Evolutionary conservation across 2,888 invertebrate species (phyloP).

Genomic region (Schizotus pectinicornis): DNA sequence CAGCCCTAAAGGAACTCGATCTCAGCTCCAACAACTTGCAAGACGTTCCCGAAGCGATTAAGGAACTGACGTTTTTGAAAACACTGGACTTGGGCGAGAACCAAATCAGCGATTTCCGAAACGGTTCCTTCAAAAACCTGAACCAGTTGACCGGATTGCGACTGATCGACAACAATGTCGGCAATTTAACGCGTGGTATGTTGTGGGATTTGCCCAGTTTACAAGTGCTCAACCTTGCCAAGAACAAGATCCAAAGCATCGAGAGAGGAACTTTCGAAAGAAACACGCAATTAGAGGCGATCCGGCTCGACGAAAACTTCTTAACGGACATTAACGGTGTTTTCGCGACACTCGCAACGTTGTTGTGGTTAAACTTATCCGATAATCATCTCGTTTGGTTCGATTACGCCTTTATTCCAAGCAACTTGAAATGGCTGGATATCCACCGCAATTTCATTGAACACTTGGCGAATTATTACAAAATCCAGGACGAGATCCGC

Average conservation of each 20-base stretch:
- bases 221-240: slow-evolving; percentile 86
- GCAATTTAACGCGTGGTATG: slow-evolving; percentile 84
- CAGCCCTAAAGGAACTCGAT: slow-evolving; percentile 86
- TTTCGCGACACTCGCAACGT: slow-evolving; percentile 82
- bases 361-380: slow-evolving; percentile 87
- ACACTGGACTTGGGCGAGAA: slow-evolving; percentile 92
- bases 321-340: slow-evolving; percentile 89
- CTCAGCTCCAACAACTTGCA: slow-evolving; percentile 85
- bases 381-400: slow-evolving; percentile 93
- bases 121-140: slow-evolving; percentile 84
- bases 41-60: slow-evolving; percentile 82
- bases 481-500: slow-evolving; percentile 79
- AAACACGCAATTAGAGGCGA: slow-evolving; percentile 82
- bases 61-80: slow-evolving; percentile 81
- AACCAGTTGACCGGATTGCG: slow-evolving; percentile 86
- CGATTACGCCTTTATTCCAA: slow-evolving; percentile 90
- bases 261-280: slow-evolving; percentile 84
- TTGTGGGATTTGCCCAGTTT: slow-evolving; percentile 84
- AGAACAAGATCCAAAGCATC: slow-evolving; percentile 86
- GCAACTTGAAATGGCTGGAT: slow-evolving; percentile 88
- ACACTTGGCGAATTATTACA: slow-evolving; percentile 86
- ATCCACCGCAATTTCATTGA: slow-evolving; percentile 90
- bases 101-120: slow-evolving; percentile 81
- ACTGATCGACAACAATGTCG: slow-evolving; percentile 88
- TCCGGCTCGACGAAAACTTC: slow-evolving; percentile 87